phyloP scores from a whole-genome alignment of 2,113 vertebrate genomes.

The Aspiorhynchus laticeps region DNA sequence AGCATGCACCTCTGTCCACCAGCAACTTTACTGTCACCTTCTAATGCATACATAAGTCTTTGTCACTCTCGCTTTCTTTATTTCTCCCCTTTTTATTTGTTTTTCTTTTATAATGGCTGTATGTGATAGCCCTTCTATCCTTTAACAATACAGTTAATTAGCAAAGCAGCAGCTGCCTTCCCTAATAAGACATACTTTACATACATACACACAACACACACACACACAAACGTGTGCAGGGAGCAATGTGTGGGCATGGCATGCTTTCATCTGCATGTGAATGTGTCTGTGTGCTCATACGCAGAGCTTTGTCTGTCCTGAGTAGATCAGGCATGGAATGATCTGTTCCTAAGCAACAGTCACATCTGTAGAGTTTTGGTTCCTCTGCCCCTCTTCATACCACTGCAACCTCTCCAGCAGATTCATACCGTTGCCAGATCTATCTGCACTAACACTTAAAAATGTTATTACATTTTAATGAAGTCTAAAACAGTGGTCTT shows the following conservation, averaged over 20 bases:
- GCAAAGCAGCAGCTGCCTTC: not conserved
- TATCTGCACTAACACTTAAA: not conserved
- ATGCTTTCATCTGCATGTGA: conserved; percentile 9
- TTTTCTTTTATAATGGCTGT: conserved; percentile 12
- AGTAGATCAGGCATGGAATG: conserved; percentile 9
- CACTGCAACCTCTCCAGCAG: not conserved
- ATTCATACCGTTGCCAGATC: not conserved
- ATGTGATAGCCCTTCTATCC: not conserved
- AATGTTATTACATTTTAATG: not conserved
- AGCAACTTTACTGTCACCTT: conserved; percentile 18
- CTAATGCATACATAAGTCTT: not conserved
- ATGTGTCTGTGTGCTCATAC: not conserved
- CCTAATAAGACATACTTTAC: not conserved
- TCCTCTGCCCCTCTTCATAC: not conserved
- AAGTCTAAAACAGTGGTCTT: not conserved
- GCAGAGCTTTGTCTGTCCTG: not conserved
- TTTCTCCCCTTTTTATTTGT: not conserved
- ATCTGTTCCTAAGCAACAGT: conserved; percentile 39
- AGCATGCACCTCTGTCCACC: conserved; percentile 12
- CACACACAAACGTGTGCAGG: not conserved
- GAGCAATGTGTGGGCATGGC: conserved; percentile 10
- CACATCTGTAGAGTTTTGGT: conserved; percentile 17
- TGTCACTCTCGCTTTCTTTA: not conserved
- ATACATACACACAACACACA: not conserved
- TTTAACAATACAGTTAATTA: not conserved